phyloP scores from a whole-genome alignment of 2,797 vertebrate genomes.

The Cygnus olor region DNA sequence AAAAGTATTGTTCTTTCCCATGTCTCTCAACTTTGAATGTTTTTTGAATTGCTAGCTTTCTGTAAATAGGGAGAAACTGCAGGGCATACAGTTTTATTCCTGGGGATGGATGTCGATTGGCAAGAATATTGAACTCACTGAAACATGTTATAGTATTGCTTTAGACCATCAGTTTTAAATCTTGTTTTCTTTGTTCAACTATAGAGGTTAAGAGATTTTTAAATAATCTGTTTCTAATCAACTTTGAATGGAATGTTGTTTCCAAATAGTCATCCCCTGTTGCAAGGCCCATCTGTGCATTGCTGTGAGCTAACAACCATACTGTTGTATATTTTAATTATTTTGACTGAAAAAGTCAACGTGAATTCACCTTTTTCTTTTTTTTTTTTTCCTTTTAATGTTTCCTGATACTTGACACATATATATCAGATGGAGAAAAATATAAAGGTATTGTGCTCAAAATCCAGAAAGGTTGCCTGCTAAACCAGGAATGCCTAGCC shows the following conservation, averaged over 20 bases:
- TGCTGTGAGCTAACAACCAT: not conserved
- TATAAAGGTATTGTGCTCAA: not conserved
- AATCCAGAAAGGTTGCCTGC: not conserved
- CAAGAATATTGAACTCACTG: not conserved
- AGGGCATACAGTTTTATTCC: not conserved
- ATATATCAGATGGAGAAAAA: not conserved
- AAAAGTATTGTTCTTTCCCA: not conserved
- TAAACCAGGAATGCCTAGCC: not conserved
- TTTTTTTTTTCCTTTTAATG: not conserved
- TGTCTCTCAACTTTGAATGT: not conserved
- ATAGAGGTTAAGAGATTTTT: not conserved
- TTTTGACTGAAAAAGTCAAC: not conserved
- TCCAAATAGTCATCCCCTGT: not conserved
- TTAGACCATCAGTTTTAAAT: not conserved
- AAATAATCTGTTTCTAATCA: not conserved
- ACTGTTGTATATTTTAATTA: not conserved
- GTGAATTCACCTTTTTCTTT: not conserved
- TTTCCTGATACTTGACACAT: not conserved
- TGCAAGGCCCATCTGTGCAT: not conserved
- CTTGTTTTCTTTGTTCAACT: not conserved
- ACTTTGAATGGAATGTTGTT: not conserved
- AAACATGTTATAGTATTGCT: not conserved
- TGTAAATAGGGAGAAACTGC: not conserved
- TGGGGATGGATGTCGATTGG: not conserved
- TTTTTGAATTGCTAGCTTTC: not conserved